A percentile compares a stretch with the other conserved stretches of the same genome.
phyloP scores from a whole-genome alignment of 2,797 vertebrate genomes.

The Adelosebastes latens region DNA sequence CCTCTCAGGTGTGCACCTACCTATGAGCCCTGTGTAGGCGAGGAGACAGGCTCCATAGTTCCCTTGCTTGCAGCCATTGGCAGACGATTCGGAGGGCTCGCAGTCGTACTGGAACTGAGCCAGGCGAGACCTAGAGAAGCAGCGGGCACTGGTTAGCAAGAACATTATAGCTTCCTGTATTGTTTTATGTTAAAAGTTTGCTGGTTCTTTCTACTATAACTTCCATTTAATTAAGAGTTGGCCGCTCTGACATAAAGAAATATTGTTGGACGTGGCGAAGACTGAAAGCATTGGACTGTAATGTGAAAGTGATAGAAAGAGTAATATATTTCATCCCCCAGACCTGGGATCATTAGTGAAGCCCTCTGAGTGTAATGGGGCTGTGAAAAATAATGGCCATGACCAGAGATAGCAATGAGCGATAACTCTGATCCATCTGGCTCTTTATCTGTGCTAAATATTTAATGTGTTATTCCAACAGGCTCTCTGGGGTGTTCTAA shows the following conservation, averaged over 20 bases:
- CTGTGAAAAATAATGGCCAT: constrained; percentile 80
- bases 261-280: constrained; percentile 43
- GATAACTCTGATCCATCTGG: constrained; percentile 84
- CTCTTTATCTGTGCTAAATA: constrained; percentile 82
- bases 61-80: constrained; percentile 80
- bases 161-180: neutral
- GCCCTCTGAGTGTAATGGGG: constrained; percentile 80
- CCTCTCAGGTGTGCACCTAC: constrained; percentile 60
- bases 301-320: constrained; percentile 75
- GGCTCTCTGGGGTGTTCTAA: constrained; percentile 76
- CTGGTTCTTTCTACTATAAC: constrained; percentile 1
- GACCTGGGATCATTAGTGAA: constrained; percentile 79
- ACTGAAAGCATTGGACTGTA: constrained; percentile 61
- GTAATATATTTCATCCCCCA: constrained; percentile 74
- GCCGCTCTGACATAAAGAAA: constrained; percentile 56
- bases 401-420: constrained; percentile 82
- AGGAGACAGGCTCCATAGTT: constrained; percentile 82
- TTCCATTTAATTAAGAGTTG: constrained; percentile 65
- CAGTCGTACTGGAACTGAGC: constrained; percentile 85
- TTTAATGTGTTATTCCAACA: constrained; percentile 82
- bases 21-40: constrained; percentile 86
- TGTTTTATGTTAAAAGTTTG: constrained; percentile 35
- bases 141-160: constrained; percentile 20
- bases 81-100: constrained; percentile 72
- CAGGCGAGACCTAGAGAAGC: constrained; percentile 79